Evolutionary conservation across 2,888 invertebrate genomes (phyloP), one percentile per base, ranked within the genome.

Genomic region (Anarsia innoxiella): DNA sequence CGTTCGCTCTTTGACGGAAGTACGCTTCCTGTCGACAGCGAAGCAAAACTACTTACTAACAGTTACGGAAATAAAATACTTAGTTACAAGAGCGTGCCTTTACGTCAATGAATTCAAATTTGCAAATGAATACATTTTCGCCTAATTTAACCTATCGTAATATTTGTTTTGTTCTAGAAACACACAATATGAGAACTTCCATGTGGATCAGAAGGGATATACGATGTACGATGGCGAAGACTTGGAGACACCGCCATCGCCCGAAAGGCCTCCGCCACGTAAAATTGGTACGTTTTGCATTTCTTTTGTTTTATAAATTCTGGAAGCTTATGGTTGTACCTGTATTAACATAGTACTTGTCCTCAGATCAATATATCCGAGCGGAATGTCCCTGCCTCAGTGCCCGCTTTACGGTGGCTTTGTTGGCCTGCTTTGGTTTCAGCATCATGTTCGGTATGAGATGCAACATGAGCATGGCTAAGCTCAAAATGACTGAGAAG

Each of bases 391-490:
- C 95, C 0, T 95, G 95, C 66, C 80, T 96, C 56, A 89, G 89
- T 49, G 94, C 95, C 63, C 90, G 96, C 49, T 95, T 92, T 76
- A 96, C 96, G 9, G 92, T 95, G 45, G 94, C 95, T 37, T 75
- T 94, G 44, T 88, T 96, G 64, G 94, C 95, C 11, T 95, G 95
- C 67, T 69, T 94, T 62, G 95, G 96, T 38, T 96, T 96, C 78
- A 90, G 96, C 74, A 96, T 96, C 66, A 95, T 95, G 76, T 96
- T 97, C 66, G 99, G 99, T 11, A 99, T 99, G 91, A 90, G 99
- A 40, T 98, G 97, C 78, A 99, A 99, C 83, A 95, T 99, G 94
- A 96, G 98, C 37, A 96, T 99, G 79, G 98, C 99, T 31, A 96
- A 97, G 74, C 89, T 96, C 40, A 91, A 93, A 68, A 87, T 92